Evolutionary conservation across 2,888 invertebrate genomes (phyloP), one percentile per base, ranked within the genome.

Genomic region (Chironomus tentans): DNA sequence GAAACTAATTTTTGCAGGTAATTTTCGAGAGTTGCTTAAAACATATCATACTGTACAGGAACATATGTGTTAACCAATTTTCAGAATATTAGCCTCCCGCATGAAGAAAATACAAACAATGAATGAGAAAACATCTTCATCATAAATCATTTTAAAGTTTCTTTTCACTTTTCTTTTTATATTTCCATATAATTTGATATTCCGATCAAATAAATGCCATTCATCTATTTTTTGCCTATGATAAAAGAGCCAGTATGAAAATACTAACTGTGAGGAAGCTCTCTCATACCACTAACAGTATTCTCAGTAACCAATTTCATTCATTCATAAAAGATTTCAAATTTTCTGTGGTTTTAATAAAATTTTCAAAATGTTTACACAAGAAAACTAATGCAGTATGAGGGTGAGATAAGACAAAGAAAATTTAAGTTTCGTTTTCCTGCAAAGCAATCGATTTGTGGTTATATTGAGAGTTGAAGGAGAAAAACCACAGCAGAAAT

Each of bases 151-250:
- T 62, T 21, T 7, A 62, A 62, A 62, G 22, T 62, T 22, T 18
- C 12, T 62, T 56, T 15, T 50, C 1, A 15, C 12, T 6, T 50
- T 50, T 4, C 5, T 6, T 50, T 50, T n/a, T n/a, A n/a, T n/a
- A n/a, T n/a, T n/a, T 15, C 21, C 21, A 21, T 24, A 65, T 13
- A 21, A 24, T 65, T 65, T 65, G 4, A 24, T 65, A 70, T 70
- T 70, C 70, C 2, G 48, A 48, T 24, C 46, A 48, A 70, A 28
- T 70, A 70, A 70, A 70, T 12, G 18, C 70, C 70, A 70, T 70
- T 70, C 50, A 72, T 72, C 72, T 62, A 61, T 22, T 65, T 22
- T 65, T 21, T 24, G 56, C 6, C 4, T 24, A 12, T 15, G 18
- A 56, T 50, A 56, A 18, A 56, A 15, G 56, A 21, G 7, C 10